Evolutionary conservation across 2,113 vertebrate species (phyloP).

Genomic region (Thamnaconus septentrionalis): DNA sequence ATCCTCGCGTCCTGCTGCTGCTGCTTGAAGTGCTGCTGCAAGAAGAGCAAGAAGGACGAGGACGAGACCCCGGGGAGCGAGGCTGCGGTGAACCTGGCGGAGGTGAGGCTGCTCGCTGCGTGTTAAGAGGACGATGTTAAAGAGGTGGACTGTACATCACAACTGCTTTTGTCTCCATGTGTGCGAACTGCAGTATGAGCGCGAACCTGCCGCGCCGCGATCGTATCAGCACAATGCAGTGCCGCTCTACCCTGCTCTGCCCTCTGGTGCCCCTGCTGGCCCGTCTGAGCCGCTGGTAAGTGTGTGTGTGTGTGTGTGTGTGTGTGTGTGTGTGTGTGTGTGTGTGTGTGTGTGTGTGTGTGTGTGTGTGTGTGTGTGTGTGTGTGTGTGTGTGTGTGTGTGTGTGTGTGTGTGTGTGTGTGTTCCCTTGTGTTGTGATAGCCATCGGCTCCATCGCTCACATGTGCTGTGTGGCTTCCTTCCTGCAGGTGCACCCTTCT

Average conservation of each 20-base stretch:
- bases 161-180: not conserved
- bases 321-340: no score
- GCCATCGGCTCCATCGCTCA: not conserved
- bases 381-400: no score
- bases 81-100: not conserved
- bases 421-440: no score
- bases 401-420: no score
- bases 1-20: not conserved
- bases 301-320: not conserved
- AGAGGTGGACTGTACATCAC: not conserved
- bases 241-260: not conserved
- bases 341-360: no score
- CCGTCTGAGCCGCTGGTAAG: slow-evolving; percentile 16
- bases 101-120: slow-evolving; percentile 6
- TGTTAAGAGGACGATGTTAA: not conserved
- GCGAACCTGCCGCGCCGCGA: not conserved
- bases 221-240: not conserved
- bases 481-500: slow-evolving; percentile 28
- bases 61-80: not conserved
- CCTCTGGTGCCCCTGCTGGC: not conserved
- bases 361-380: no score
- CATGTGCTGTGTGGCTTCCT: not conserved
- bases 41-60: not conserved
- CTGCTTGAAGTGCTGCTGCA: slow-evolving; percentile 7
- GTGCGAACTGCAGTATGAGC: slow-evolving; percentile 2